Evolutionary conservation across 2,888 invertebrate genomes (phyloP).

Genomic region (Autographa gamma): DNA sequence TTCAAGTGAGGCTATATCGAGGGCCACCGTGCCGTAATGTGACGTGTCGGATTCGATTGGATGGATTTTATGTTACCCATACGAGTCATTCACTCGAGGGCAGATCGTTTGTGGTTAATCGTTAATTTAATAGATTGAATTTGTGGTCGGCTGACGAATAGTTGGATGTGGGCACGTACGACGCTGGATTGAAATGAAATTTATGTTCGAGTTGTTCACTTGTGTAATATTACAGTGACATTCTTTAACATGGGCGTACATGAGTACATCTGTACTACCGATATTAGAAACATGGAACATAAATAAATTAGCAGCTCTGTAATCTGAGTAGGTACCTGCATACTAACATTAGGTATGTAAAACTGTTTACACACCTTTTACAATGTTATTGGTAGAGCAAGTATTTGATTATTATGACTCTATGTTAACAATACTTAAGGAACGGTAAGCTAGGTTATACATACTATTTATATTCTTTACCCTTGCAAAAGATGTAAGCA

Average conservation of each 20-base stretch:
- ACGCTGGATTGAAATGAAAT: constrained; percentile 27
- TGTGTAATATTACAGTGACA: constrained; percentile 17
- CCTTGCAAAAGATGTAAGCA: too few relatives aligned
- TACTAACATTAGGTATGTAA: constrained; percentile 1
- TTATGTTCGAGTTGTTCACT: constrained; percentile 23
- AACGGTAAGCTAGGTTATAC: neutral
- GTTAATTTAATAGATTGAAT: constrained; percentile 80
- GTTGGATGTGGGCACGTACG: constrained; percentile 45
- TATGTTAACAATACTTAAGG: neutral
- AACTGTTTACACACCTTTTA: neutral
- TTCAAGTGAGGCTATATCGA: constrained; percentile 83
- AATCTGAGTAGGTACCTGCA: neutral
- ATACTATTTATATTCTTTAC: neutral
- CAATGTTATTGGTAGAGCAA: neutral
- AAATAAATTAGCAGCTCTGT: constrained; percentile 33
- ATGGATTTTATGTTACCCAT: constrained; percentile 82
- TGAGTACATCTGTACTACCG: constrained; percentile 26
- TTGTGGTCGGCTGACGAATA: constrained; percentile 69
- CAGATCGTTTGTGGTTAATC: constrained; percentile 76
- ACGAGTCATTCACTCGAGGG: constrained; percentile 73
- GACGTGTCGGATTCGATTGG: constrained; percentile 84
- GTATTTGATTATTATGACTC: neutral
- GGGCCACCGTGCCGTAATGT: constrained; percentile 77
- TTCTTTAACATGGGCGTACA: constrained; percentile 9
- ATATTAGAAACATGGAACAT: constrained; percentile 27